phyloP scores from a whole-genome alignment of 1,140 invertebrate species.

The Bombus pyrosoma region DNA sequence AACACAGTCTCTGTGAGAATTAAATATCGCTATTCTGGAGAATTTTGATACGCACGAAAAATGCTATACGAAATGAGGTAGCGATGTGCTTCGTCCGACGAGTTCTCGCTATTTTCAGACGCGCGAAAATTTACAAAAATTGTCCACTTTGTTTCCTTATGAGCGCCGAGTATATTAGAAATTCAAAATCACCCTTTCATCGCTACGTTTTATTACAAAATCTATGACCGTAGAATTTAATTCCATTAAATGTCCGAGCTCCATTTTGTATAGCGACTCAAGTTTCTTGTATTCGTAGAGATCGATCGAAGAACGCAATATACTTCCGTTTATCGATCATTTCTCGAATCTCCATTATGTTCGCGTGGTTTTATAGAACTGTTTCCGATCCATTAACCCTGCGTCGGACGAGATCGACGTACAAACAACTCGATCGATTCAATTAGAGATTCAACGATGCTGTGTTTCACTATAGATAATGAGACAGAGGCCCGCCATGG shows the following conservation, averaged over 20 bases:
- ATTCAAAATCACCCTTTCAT: too few species aligned
- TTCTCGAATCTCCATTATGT: not conserved
- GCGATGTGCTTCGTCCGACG: not conserved
- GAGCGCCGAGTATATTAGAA: too few species aligned
- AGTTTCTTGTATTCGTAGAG: not conserved
- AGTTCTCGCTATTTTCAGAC: not conserved
- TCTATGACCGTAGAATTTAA: too few species aligned
- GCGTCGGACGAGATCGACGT: constrained; percentile 1
- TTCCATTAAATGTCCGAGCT: too few species aligned
- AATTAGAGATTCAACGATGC: constrained; percentile 22
- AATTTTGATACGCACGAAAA: not conserved
- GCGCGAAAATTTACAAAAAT: too few species aligned
- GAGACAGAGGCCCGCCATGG: not conserved
- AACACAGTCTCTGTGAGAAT: not conserved
- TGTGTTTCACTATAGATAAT: constrained; percentile 6
- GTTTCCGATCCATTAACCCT: not conserved
- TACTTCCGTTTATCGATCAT: not conserved
- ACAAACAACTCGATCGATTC: constrained; percentile 34
- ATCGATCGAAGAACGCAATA: not conserved
- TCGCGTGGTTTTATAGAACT: not conserved
- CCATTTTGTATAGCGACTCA: too few species aligned
- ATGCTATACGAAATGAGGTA: too few species aligned
- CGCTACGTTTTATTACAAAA: too few species aligned
- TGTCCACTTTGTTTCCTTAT: too few species aligned
- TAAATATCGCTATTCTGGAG: not conserved